Evolutionary conservation across 2,797 vertebrate species (phyloP).

Genomic region (Paguma larvata): DNA sequence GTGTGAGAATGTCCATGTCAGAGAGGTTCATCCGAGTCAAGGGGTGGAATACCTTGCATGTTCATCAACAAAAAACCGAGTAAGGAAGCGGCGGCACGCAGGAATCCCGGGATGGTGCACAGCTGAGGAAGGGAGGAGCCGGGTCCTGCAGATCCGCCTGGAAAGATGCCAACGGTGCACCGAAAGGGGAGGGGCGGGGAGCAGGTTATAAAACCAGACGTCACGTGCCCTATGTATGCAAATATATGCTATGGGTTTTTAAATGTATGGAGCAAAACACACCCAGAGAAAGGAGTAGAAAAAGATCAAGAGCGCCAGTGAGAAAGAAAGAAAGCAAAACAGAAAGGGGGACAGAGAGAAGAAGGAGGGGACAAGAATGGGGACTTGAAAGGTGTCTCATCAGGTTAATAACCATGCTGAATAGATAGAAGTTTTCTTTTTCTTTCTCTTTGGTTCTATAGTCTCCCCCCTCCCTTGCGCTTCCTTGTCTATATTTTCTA

Average conservation of each 20-base stretch:
- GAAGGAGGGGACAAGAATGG: too few species aligned
- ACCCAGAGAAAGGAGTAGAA: not conserved
- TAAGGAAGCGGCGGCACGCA: accelerated
- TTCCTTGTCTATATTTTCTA: not conserved
- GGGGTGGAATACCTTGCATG: not conserved
- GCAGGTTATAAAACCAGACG: not conserved
- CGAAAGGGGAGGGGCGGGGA: not conserved
- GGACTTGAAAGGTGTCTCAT: not conserved
- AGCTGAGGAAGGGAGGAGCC: not conserved
- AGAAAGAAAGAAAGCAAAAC: not conserved
- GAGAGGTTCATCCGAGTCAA: not conserved
- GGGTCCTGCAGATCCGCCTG: not conserved
- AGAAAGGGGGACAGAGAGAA: not conserved
- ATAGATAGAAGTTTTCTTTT: not conserved
- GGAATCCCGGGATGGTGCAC: accelerated
- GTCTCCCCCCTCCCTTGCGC: not conserved
- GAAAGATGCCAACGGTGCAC: not conserved
- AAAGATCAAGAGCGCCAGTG: not conserved
- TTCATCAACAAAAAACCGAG: not conserved
- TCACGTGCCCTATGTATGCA: not conserved
- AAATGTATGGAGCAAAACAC: not conserved
- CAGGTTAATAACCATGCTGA: not conserved
- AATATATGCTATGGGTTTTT: not conserved
- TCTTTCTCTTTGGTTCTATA: not conserved
- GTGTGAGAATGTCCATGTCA: too few species aligned